Evolutionary conservation across 2,113 vertebrate genomes (phyloP).

Genomic region (Agapornis roseicollis): DNA sequence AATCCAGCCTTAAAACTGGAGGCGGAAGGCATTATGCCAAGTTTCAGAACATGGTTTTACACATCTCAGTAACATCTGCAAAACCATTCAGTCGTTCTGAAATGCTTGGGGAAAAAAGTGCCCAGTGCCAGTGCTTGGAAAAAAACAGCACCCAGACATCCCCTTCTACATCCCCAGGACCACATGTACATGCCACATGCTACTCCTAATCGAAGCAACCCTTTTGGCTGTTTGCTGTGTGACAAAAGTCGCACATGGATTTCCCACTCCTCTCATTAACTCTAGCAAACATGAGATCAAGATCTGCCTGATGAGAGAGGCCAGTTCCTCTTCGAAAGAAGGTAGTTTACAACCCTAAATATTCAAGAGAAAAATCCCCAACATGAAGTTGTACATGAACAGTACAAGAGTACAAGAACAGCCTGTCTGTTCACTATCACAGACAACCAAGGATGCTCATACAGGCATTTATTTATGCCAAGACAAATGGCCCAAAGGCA

Average conservation of each 20-base stretch:
- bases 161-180: neutral
- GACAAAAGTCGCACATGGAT: neutral
- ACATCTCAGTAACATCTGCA: neutral
- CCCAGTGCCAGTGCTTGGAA: no score
- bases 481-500: neutral
- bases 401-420: neutral
- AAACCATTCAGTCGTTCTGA: neutral
- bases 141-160: neutral
- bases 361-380: neutral
- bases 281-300: neutral
- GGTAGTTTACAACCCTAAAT: neutral
- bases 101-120: fast-evolving
- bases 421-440: fast-evolving
- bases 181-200: fast-evolving
- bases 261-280: neutral
- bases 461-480: neutral
- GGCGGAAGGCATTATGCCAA: neutral
- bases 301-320: neutral
- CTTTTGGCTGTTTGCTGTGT: neutral
- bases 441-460: neutral
- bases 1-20: neutral
- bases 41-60: neutral
- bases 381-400: no score
- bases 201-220: neutral
- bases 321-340: neutral